Evolutionary conservation across 2,888 invertebrate genomes (phyloP).

Genomic region (Orchestes rusci): DNA sequence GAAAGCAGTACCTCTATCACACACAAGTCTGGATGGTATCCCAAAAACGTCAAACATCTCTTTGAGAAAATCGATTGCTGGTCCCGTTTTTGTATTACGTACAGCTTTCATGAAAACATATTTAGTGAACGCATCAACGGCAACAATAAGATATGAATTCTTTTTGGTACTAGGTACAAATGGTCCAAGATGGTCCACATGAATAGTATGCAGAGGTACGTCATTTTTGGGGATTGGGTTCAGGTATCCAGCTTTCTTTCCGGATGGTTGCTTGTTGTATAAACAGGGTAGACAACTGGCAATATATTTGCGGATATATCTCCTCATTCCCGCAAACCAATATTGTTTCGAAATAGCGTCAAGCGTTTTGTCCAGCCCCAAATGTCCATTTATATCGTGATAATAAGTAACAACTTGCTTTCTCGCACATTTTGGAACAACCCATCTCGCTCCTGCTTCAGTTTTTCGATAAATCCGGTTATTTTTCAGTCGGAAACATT

Average conservation of each 20-base stretch:
- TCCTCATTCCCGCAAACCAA: neutral
- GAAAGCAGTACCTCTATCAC: neutral
- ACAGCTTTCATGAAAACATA: neutral
- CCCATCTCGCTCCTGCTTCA: no score
- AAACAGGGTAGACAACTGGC: neutral
- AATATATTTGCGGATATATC: neutral
- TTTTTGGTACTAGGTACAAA: neutral
- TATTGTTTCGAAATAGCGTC: neutral
- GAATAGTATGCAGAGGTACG: neutral
- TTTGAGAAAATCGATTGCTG: neutral
- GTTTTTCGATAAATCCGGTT: no score
- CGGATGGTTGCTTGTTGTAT: neutral
- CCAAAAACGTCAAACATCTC: neutral
- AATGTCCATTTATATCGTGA: neutral
- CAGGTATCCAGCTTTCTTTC: neutral
- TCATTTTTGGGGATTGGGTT: neutral
- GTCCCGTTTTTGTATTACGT: neutral
- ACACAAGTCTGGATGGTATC: neutral
- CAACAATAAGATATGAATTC: neutral
- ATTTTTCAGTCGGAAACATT: no score
- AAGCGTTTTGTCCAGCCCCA: neutral
- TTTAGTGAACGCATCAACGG: neutral
- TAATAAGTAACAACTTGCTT: no score
- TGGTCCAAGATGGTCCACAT: neutral
- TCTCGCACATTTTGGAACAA: no score